A percentile compares a stretch with the other conserved stretches of the same genome.
Conservation (phyloP, 2,113 vertebrate species). For the Platichthys flesus region DNA sequence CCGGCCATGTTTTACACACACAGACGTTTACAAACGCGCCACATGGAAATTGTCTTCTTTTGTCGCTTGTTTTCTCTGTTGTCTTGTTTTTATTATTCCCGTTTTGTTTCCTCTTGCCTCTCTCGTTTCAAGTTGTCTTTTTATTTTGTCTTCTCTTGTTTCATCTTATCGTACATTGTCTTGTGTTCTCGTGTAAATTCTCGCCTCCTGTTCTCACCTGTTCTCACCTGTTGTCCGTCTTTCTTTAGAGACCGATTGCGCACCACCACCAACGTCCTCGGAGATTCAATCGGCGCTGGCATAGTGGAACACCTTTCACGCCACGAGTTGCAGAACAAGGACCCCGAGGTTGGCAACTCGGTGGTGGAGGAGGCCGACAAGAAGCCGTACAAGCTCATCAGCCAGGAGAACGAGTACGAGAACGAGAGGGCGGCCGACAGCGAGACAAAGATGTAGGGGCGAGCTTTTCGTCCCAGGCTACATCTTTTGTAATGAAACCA, state of each 20-base stretch:
- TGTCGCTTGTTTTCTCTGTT: background rate
- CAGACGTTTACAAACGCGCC: too few relatives aligned
- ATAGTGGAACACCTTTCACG: slow-evolving; percentile 95
- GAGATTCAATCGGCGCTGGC: slow-evolving; percentile 95
- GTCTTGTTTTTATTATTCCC: background rate
- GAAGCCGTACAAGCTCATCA: slow-evolving; percentile 91
- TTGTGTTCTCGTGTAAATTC: background rate
- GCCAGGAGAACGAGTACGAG: slow-evolving; percentile 86
- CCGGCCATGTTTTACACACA: too few relatives aligned
- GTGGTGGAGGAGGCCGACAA: slow-evolving; percentile 94
- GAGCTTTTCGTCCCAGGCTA: background rate
- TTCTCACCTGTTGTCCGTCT: slow-evolving; percentile 24
- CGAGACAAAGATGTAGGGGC: slow-evolving; percentile 94
- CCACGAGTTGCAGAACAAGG: slow-evolving; percentile 87
- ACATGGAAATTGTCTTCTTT: background rate
- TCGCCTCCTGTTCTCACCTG: slow-evolving; percentile 10
- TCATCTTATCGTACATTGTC: background rate
- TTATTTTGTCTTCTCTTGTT: background rate
- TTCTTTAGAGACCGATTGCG: slow-evolving; percentile 90
- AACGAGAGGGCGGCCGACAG: slow-evolving; percentile 85
- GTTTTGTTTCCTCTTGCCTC: background rate
- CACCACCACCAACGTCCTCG: slow-evolving; percentile 94
- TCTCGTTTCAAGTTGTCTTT: background rate
- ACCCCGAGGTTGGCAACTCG: slow-evolving; percentile 89
- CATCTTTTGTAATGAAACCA: background rate